These are phyloP conservation scores for Cherax quadricarinatus DNA, from an alignment of 1,140 invertebrate species.

Conservation along the genomic window DNA sequence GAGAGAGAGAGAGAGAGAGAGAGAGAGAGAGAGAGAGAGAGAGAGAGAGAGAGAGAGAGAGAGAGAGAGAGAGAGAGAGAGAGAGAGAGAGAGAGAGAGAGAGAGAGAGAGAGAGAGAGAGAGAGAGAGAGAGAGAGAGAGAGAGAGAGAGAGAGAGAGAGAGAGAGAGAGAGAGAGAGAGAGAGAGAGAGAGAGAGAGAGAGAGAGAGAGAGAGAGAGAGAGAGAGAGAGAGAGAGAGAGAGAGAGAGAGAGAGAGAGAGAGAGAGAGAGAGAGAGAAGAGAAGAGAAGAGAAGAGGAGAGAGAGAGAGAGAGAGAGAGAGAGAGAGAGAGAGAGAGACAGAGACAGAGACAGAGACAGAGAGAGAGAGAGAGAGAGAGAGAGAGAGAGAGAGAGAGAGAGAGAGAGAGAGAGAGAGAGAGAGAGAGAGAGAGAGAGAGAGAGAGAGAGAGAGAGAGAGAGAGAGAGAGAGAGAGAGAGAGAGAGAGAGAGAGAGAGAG, in stretches of 20 bases:
- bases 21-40: too few species aligned
- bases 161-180: neutral
- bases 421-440: neutral
- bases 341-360: too few species aligned
- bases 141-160: neutral
- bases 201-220: neutral
- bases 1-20: too few species aligned
- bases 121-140: too few species aligned
- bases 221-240: neutral
- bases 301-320: neutral
- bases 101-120: neutral
- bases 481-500: constrained; percentile 25
- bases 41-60: neutral
- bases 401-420: neutral
- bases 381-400: neutral
- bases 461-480: constrained; percentile 30
- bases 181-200: neutral
- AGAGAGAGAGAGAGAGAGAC: neutral
- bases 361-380: neutral
- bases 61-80: neutral
- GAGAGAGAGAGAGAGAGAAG: neutral
- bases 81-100: too few species aligned
- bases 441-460: neutral
- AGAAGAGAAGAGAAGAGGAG: neutral
- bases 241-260: neutral